Conservation (phyloP, 2,797 vertebrate genomes). For the Pseudotriccus pelzelni region DNA sequence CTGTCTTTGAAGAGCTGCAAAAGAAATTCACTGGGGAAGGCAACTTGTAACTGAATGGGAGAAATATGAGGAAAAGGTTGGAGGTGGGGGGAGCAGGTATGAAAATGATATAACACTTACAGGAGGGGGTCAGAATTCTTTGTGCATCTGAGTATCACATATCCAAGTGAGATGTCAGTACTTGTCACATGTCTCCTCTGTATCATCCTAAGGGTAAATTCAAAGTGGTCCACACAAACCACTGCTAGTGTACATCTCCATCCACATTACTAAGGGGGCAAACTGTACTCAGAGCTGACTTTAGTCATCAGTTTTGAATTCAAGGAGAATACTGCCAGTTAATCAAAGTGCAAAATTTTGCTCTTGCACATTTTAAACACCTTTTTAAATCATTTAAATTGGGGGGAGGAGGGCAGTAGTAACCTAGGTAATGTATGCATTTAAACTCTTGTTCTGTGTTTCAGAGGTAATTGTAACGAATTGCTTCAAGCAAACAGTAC, state of each 20-base stretch:
- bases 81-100: background rate
- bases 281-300: background rate
- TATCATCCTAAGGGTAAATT: background rate
- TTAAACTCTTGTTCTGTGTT: background rate
- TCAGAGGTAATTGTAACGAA: conserved; percentile 11
- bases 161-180: background rate
- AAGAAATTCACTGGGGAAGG: background rate
- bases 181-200: background rate
- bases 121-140: background rate
- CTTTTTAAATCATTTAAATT: background rate
- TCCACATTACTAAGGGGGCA: background rate
- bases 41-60: background rate
- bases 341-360: background rate
- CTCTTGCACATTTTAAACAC: background rate
- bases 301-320: background rate
- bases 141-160: background rate
- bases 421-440: background rate
- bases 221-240: background rate
- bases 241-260: background rate
- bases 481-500: conserved; percentile 18
- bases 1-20: background rate
- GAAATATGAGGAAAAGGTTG: background rate
- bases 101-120: background rate
- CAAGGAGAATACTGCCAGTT: background rate
- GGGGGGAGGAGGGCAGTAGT: background rate